A percentile compares a stretch with the other conserved stretches of the same genome.
phyloP scores from a whole-genome alignment of 2,888 invertebrate species.

The Oscheius sp. region DNA sequence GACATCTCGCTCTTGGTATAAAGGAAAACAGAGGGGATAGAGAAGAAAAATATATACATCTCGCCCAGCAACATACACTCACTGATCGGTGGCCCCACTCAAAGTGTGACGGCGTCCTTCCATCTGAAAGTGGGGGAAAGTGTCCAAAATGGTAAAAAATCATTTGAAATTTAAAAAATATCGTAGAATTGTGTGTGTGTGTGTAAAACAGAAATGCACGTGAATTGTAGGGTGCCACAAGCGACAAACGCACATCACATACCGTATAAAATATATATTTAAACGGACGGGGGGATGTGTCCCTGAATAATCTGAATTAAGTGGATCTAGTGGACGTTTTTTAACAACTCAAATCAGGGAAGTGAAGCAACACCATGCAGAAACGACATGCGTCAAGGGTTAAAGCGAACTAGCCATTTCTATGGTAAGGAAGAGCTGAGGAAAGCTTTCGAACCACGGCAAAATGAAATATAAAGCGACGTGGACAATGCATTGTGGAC shows the following conservation, averaged over 20 bases:
- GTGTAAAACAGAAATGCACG: too few relatives aligned
- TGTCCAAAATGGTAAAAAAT: slow-evolving; percentile 18
- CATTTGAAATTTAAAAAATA: slow-evolving; percentile 7
- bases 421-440: neutral
- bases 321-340: slow-evolving; percentile 21
- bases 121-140: slow-evolving; percentile 35
- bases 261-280: slow-evolving; percentile 17
- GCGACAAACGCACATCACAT: slow-evolving; percentile 35
- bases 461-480: slow-evolving; percentile 21
- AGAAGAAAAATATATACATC: slow-evolving; percentile 4
- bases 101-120: slow-evolving; percentile 1
- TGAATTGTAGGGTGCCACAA: neutral
- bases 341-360: slow-evolving; percentile 18
- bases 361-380: slow-evolving; percentile 5
- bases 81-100: slow-evolving; percentile 33
- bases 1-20: neutral
- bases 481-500: slow-evolving; percentile 32
- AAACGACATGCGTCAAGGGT: slow-evolving; percentile 14
- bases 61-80: slow-evolving; percentile 34
- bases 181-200: slow-evolving; percentile 22
- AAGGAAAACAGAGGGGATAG: slow-evolving; percentile 16
- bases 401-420: slow-evolving; percentile 6
- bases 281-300: slow-evolving; percentile 3
- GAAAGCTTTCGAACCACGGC: neutral
- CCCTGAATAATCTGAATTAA: slow-evolving; percentile 15